Evolutionary conservation across 2,888 invertebrate species (phyloP).

Genomic region (Hermaeophaga mercurialis): DNA sequence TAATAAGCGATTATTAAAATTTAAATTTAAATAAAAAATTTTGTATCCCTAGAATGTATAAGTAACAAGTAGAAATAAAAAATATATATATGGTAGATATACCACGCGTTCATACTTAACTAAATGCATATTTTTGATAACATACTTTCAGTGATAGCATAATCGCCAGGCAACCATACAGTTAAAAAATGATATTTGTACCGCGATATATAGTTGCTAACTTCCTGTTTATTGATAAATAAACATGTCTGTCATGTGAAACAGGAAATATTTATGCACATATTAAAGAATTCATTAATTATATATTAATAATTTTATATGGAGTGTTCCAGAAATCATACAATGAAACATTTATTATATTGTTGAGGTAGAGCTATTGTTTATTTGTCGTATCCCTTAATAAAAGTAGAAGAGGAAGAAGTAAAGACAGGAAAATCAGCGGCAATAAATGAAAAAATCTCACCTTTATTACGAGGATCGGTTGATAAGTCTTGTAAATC

Average conservation of each 20-base stretch:
- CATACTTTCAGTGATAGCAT: slow-evolving; percentile 15
- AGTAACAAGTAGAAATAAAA: not conserved
- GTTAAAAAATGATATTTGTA: slow-evolving; percentile 21
- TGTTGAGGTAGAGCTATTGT: too few species aligned
- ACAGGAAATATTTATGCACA: slow-evolving; percentile 28
- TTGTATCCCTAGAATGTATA: too few species aligned
- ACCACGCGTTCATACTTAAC: not conserved
- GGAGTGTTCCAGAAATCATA: not conserved
- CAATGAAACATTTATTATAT: too few species aligned
- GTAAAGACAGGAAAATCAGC: too few species aligned
- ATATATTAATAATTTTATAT: slow-evolving; percentile 1
- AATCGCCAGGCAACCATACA: slow-evolving; percentile 14
- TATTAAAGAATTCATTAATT: slow-evolving; percentile 9
- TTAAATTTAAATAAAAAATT: too few species aligned
- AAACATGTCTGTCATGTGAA: slow-evolving; percentile 24
- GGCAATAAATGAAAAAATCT: too few species aligned
- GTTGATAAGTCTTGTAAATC: too few species aligned
- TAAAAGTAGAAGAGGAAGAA: too few species aligned
- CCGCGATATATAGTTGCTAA: slow-evolving; percentile 21
- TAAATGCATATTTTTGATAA: slow-evolving; percentile 18
- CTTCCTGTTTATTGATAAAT: slow-evolving; percentile 32
- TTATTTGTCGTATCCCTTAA: too few species aligned
- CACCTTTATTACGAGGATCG: too few species aligned
- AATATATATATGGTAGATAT: not conserved
- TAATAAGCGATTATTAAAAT: too few species aligned